A percentile compares a stretch with the other conserved stretches of the same genome.
Conservation (phyloP, 2,113 vertebrate genomes). For the Delphinapterus leucas region DNA sequence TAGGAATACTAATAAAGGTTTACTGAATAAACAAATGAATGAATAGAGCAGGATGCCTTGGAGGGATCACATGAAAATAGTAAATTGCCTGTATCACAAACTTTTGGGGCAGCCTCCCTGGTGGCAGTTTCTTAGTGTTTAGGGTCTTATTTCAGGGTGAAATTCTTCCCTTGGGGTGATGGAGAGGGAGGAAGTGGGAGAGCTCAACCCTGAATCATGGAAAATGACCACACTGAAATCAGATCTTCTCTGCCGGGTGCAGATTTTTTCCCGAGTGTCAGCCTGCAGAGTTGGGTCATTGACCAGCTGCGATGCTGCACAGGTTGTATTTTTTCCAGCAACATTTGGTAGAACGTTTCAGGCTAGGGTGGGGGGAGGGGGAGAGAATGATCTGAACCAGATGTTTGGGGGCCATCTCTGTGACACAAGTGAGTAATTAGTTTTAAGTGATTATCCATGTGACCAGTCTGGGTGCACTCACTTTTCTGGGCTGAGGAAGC, state of each 20-base stretch:
- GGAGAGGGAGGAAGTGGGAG: background rate
- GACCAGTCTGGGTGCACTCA: slow-evolving; percentile 45
- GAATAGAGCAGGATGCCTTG: background rate
- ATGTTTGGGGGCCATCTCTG: slow-evolving; percentile 82
- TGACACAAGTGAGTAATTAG: slow-evolving; percentile 81
- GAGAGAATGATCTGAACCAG: slow-evolving; percentile 83
- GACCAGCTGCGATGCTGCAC: slow-evolving; percentile 78
- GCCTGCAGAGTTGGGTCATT: slow-evolving; percentile 73
- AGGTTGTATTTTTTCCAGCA: slow-evolving; percentile 81
- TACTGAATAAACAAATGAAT: background rate
- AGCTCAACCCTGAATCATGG: slow-evolving; percentile 72
- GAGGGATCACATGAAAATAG: background rate
- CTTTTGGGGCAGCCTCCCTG: slow-evolving; percentile 5
- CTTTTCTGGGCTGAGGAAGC: slow-evolving; percentile 43
- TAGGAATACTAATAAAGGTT: background rate
- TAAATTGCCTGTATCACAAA: background rate
- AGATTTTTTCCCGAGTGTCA: slow-evolving; percentile 78
- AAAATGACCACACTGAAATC: slow-evolving; percentile 77
- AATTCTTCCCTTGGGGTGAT: slow-evolving; percentile 57
- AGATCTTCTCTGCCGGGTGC: slow-evolving; percentile 75
- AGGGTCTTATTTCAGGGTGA: slow-evolving; percentile 60
- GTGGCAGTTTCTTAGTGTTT: slow-evolving; percentile 42
- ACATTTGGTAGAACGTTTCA: slow-evolving; percentile 86
- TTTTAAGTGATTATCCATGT: slow-evolving; percentile 81
- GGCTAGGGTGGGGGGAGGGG: background rate